Conservation (phyloP, 2,797 vertebrate species). For the Falco peregrinus region DNA sequence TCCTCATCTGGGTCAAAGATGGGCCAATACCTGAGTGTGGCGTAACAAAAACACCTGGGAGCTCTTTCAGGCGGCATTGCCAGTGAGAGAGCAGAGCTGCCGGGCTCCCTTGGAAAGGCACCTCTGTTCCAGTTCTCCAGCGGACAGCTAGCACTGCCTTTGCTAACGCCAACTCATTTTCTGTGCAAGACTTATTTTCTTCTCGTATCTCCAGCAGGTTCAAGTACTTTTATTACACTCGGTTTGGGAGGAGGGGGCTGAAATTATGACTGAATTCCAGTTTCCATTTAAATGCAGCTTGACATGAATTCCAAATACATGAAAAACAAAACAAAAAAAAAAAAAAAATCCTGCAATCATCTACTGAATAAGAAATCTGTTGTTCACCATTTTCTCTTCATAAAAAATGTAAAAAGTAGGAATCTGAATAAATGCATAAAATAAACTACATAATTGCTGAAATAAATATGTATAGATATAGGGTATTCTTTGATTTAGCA, state of each 20-base stretch:
- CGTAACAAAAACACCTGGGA: not conserved
- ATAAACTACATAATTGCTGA: constrained; percentile 58
- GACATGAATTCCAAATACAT: not conserved
- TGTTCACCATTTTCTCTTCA: constrained; percentile 41
- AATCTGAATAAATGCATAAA: constrained; percentile 60
- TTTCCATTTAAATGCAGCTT: constrained; percentile 45
- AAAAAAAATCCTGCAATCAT: constrained; percentile 22
- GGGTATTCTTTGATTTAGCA: constrained; percentile 63
- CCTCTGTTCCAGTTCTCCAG: not conserved
- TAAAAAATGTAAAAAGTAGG: constrained; percentile 37
- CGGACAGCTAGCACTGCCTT: not conserved
- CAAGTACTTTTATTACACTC: not conserved
- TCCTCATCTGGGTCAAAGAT: not conserved
- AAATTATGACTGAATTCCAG: constrained; percentile 17
- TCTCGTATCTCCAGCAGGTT: not conserved
- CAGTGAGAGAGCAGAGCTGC: not conserved
- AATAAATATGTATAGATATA: constrained; percentile 72
- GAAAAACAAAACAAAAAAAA: not conserved
- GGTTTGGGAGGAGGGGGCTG: not conserved
- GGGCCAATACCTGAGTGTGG: not conserved
- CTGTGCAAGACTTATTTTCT: constrained; percentile 12
- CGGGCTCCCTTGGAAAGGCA: not conserved
- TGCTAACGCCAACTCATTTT: not conserved
- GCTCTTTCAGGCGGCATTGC: not conserved
- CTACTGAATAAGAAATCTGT: constrained; percentile 57